A percentile compares a stretch with the other conserved stretches of the same genome.
Conservation (phyloP, 1,140 invertebrate genomes). For the Aporrectodea caliginosa region DNA sequence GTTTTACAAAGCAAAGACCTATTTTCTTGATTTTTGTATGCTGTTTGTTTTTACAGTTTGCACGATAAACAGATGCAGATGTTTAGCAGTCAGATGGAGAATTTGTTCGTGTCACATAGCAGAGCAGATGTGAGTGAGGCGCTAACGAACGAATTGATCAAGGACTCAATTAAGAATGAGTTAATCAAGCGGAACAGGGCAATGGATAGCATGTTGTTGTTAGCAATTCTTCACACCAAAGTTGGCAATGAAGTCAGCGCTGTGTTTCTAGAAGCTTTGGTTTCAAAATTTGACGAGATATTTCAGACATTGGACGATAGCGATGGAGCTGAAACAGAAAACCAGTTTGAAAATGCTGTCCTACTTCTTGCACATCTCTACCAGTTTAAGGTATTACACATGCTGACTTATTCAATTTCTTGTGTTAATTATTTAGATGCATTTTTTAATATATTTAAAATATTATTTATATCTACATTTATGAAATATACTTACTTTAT, state of each 20-base stretch:
- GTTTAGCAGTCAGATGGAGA: conserved; percentile 66
- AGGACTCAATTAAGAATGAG: conserved; percentile 64
- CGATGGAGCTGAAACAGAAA: conserved; percentile 64
- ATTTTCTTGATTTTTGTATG: background rate
- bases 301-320: conserved; percentile 64
- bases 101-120: conserved; percentile 50
- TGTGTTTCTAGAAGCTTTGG: conserved; percentile 34
- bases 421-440: too few species aligned
- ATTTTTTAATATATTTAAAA: too few species aligned
- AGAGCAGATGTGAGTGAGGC: conserved; percentile 75
- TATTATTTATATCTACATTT: too few species aligned
- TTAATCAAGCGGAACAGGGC: conserved; percentile 73
- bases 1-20: too few species aligned
- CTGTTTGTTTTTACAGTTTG: conserved; percentile 55
- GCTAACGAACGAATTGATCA: conserved; percentile 66
- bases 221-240: conserved; percentile 82
- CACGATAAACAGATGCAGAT: conserved; percentile 81
- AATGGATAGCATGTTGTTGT: conserved; percentile 76
- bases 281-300: conserved; percentile 66
- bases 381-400: conserved; percentile 91
- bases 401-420: too few species aligned
- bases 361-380: conserved; percentile 77
- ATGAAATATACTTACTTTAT: too few species aligned
- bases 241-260: conserved; percentile 82
- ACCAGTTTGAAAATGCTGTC: conserved; percentile 79